Evolutionary conservation across 2,888 invertebrate species (phyloP).

Genomic region (Endomychus coccineus): DNA sequence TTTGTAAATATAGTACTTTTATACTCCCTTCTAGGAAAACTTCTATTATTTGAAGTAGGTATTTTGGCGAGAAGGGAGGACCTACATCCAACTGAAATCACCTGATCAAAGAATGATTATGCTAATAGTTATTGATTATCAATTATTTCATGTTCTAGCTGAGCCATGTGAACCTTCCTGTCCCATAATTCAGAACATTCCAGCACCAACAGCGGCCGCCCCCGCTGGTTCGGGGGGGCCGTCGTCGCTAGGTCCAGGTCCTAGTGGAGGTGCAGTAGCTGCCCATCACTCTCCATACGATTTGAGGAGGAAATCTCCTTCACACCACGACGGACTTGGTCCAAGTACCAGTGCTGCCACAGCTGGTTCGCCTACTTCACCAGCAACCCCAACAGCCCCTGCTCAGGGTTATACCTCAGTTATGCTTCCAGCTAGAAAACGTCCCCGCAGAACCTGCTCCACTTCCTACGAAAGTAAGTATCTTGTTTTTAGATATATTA

Average conservation of each 20-base stretch:
- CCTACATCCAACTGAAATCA: too few relatives aligned
- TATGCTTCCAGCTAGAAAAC: conserved; percentile 77
- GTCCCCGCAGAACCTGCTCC: conserved; percentile 66
- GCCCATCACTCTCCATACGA: conserved; percentile 85
- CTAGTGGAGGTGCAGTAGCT: conserved; percentile 47
- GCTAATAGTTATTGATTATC: conserved; percentile 1
- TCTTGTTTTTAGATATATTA: too few relatives aligned
- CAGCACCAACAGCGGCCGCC: conserved; percentile 40
- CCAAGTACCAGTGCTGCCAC: conserved; percentile 54
- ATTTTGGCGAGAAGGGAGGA: too few relatives aligned
- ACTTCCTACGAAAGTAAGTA: conserved; percentile 42
- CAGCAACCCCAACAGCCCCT: conserved; percentile 47
- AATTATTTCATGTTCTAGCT: conserved; percentile 46
- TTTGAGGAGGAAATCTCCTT: conserved; percentile 77
- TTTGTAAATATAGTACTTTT: too few relatives aligned
- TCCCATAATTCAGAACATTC: conserved; percentile 55
- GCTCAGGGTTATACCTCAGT: conserved; percentile 47
- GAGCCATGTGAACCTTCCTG: conserved; percentile 78
- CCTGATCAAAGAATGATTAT: too few relatives aligned
- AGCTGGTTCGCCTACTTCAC: conserved; percentile 45
- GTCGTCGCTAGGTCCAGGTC: conserved; percentile 42
- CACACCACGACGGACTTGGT: conserved; percentile 51
- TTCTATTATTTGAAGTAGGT: too few relatives aligned
- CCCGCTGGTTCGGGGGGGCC: conserved; percentile 33
- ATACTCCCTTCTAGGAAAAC: too few relatives aligned